Percentiles rank a stretch among this genome's conserved stretches.
phyloP scores from a whole-genome alignment of 2,797 vertebrate species.

The Sylvilagus floridanus region DNA sequence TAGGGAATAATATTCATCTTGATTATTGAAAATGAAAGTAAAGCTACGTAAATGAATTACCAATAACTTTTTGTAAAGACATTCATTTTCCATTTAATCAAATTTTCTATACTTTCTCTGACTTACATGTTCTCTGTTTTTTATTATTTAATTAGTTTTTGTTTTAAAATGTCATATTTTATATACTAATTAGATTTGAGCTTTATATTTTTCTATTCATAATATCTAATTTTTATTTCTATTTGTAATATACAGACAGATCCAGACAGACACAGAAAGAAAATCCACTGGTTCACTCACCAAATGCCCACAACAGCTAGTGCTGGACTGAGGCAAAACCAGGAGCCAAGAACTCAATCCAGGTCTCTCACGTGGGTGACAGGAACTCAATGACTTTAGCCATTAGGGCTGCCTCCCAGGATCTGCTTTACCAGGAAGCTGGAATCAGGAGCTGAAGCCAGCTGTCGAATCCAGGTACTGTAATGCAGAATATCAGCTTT shows the following conservation, averaged over 20 bases:
- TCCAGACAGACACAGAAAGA: too few species aligned
- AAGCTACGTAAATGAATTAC: background rate
- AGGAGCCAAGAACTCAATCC: too few species aligned
- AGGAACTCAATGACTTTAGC: too few species aligned
- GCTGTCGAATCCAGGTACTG: too few species aligned
- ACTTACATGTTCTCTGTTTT: background rate
- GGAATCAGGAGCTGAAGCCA: too few species aligned
- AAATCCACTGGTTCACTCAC: too few species aligned
- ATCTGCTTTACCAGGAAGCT: too few species aligned
- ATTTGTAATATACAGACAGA: background rate
- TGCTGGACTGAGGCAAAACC: too few species aligned
- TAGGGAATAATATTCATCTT: background rate
- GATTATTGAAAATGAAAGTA: background rate
- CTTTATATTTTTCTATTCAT: background rate
- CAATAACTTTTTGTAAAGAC: background rate
- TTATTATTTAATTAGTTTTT: conserved; percentile 12
- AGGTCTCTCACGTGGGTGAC: too few species aligned
- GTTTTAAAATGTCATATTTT: background rate
- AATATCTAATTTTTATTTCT: background rate
- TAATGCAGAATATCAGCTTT: background rate
- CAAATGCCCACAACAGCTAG: too few species aligned
- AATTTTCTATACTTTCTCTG: background rate
- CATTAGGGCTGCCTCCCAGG: too few species aligned
- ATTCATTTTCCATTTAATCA: background rate
- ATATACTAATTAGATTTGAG: background rate